Evolutionary conservation across 2,797 vertebrate species (phyloP), one percentile per base, ranked within the genome.

Genomic region (Enteromius argenteus): DNA sequence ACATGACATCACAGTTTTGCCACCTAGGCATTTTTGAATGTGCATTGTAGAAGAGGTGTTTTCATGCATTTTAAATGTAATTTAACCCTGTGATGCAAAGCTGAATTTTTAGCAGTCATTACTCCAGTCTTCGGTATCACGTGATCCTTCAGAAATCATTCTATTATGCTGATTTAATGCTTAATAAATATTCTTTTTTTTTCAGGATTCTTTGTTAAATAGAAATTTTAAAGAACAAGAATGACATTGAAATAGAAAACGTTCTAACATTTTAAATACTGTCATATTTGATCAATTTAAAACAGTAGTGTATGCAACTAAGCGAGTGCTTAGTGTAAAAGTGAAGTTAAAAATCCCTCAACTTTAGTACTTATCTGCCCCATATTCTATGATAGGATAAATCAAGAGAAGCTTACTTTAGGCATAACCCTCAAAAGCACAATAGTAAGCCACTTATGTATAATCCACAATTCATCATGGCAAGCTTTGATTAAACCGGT

Each of bases 381-480:
- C 81, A 49, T 80, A 76, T 72, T 75, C 44, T 53, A 53, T 64
- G 19, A 64, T n/a, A 27, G 39, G 62, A 81, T 62, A 87, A 87
- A 77, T 42, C 85, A 75, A 68, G 13, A 35, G 51, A 68, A 84
- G 71, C 62, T 80, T 64, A 84, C 80, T 86, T 75, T 49, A 37
- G 72, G 19, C 56, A 69, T 80, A 83, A 88, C 80, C 86, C 79
- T 37, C 81, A 77, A 79, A 37, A 39, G 80, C 49, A 64, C 27
- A 44, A 27, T 74, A 87, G 80, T 90, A 90, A 90, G 77, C 87
- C 89, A 91, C 86, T 90, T 90, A 86, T 90, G 86, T 85, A 79
- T 93, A 92, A 93, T 92, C 88, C 89, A 42, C 71, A 81, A 13
- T 83, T 90, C 86, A 91, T 90, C 85, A 88, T 46, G 51, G 23